Evolutionary conservation across 2,797 vertebrate species (phyloP).

Genomic region (Anabacerthia variegaticeps): DNA sequence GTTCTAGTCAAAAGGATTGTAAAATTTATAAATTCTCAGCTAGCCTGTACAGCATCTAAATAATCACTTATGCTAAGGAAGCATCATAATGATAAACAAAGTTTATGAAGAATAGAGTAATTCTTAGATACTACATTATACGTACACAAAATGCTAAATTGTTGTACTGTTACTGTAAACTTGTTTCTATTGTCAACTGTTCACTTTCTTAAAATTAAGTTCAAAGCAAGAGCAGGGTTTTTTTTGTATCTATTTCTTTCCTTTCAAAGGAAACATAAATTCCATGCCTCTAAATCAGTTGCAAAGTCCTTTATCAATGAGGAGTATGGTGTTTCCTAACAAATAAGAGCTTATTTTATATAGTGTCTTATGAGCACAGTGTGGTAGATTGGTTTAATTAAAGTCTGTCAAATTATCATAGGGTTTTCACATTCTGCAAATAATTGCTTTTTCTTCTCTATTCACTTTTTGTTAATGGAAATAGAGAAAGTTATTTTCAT

Average conservation of each 20-base stretch:
- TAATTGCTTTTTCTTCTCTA: conserved; percentile 77
- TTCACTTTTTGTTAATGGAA: conserved; percentile 73
- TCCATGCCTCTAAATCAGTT: conserved; percentile 42
- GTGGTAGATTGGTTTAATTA: conserved; percentile 89
- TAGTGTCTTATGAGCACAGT: conserved; percentile 70
- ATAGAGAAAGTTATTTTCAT: not conserved
- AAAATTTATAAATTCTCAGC: not conserved
- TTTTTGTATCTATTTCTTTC: not conserved
- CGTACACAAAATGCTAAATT: not conserved
- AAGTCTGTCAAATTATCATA: conserved; percentile 83
- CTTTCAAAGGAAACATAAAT: conserved; percentile 17
- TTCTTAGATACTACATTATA: not conserved
- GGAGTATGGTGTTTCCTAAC: conserved; percentile 42
- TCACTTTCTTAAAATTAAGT: not conserved
- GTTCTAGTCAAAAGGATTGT: not conserved
- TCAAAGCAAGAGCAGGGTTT: rapidly evolving
- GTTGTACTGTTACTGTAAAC: not conserved
- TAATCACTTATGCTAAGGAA: not conserved
- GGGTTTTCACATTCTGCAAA: conserved; percentile 84
- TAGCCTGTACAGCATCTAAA: not conserved
- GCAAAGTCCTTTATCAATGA: conserved; percentile 49
- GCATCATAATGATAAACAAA: not conserved
- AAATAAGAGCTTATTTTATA: conserved; percentile 66
- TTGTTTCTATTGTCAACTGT: not conserved
- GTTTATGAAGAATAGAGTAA: not conserved